Percentiles rank a stretch among this genome's conserved stretches.
These are phyloP conservation scores for Thymelicus lineola DNA, from an alignment of 2,888 invertebrate species.

Conservation along the genomic window DNA sequence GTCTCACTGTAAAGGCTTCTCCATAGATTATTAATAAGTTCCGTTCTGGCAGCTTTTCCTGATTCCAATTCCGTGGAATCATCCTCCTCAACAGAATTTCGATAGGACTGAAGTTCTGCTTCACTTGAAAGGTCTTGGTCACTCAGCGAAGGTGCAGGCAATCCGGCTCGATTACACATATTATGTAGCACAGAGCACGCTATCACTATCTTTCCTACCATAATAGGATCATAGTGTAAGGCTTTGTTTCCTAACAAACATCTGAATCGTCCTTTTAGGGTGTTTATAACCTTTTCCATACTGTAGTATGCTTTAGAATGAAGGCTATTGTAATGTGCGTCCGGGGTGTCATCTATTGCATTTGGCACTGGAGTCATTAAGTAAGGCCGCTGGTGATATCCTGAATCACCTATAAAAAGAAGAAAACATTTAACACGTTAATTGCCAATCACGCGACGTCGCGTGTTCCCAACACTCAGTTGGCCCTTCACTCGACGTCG, in stretches of 20 bases:
- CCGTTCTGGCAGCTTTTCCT: not conserved
- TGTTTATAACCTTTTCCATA: not conserved
- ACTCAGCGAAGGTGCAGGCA: not conserved
- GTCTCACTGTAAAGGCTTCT: not conserved
- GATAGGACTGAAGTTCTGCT: not conserved
- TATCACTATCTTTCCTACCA: conserved; percentile 22
- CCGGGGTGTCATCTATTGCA: not conserved
- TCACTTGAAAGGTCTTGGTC: not conserved
- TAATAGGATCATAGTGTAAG: conserved; percentile 31
- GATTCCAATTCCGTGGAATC: not conserved
- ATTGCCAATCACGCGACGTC: no score
- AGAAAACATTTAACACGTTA: no score
- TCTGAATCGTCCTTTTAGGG: not conserved
- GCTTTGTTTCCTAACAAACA: not conserved
- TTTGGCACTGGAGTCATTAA: not conserved
- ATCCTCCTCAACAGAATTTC: not conserved
- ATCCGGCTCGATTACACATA: conserved; percentile 19
- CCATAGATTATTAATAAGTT: not conserved
- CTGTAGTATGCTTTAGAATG: not conserved
- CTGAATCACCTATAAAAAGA: not conserved
- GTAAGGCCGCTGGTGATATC: not conserved
- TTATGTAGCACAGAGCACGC: conserved; percentile 36
- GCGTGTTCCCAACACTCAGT: no score
- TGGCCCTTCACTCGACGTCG: no score
- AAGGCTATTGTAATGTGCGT: not conserved